Conservation (phyloP, 2,888 invertebrate species). For the Drosophila helvetica region DNA sequence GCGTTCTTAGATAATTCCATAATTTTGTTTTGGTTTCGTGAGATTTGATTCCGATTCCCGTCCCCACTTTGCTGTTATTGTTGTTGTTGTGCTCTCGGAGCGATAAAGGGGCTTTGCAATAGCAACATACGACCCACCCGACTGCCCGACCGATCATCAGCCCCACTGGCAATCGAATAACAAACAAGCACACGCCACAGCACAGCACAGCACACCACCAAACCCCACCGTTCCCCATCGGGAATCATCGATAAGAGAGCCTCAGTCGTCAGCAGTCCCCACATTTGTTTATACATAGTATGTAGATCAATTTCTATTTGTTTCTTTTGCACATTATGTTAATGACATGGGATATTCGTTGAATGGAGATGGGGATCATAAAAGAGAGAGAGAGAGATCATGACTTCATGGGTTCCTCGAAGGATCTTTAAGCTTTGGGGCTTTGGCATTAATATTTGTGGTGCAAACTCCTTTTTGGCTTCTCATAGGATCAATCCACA, state of each 20-base stretch:
- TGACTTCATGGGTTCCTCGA: no score
- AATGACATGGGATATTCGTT: neutral
- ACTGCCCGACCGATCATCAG: constrained; percentile 43
- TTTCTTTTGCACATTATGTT: neutral
- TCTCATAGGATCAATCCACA: no score
- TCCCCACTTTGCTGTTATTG: constrained; percentile 35
- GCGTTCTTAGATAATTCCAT: constrained; percentile 71
- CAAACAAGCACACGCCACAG: constrained; percentile 23
- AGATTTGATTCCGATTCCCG: constrained; percentile 26
- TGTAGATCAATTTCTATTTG: neutral
- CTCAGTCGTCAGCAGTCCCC: neutral
- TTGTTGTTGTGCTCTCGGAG: constrained; percentile 32
- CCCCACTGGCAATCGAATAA: constrained; percentile 25
- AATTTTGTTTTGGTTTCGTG: constrained; percentile 68
- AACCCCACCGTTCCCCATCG: neutral
- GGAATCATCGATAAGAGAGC: neutral
- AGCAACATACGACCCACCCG: constrained; percentile 51
- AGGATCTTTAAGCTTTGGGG: no score
- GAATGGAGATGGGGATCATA: no score
- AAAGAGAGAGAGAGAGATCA: no score
- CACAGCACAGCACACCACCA: neutral
- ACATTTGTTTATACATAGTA: neutral
- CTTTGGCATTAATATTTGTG: no score
- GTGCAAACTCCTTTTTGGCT: no score
- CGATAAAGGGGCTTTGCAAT: constrained; percentile 36